A percentile compares a stretch with the other conserved stretches of the same genome.
These are phyloP conservation scores for Vidua chalybeata DNA, from an alignment of 2,113 vertebrate species.

Conservation along the genomic window DNA sequence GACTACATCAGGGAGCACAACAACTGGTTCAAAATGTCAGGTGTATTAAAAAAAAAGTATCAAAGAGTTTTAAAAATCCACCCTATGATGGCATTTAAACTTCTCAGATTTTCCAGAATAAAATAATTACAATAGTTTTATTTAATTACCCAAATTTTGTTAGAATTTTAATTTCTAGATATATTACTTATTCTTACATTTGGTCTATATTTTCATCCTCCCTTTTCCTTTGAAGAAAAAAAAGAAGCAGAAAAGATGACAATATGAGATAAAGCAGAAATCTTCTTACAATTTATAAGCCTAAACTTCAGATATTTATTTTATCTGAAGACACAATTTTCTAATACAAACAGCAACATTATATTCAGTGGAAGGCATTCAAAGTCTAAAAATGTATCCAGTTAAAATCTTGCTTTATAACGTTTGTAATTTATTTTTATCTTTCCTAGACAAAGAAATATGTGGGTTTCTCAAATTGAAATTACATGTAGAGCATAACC, in stretches of 20 bases:
- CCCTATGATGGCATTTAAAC: neutral
- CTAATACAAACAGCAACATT: neutral
- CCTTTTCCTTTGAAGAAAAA: neutral
- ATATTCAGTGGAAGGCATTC: neutral
- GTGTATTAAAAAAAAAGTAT: neutral
- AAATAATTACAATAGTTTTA: neutral
- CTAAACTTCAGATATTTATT: neutral
- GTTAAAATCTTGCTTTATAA: neutral
- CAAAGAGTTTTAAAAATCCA: neutral
- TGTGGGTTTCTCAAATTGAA: neutral
- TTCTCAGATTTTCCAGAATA: neutral
- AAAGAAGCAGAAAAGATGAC: neutral
- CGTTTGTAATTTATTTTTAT: neutral
- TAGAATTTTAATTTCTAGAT: neutral
- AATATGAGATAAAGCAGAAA: neutral
- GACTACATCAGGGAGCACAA: neutral
- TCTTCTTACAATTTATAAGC: neutral
- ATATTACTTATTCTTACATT: neutral
- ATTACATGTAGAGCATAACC: neutral
- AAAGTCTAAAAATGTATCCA: neutral
- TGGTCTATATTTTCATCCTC: neutral
- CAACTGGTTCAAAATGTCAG: neutral
- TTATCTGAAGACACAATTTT: neutral
- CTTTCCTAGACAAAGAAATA: neutral
- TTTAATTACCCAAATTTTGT: neutral